These are phyloP conservation scores for Cinclus mexicanus DNA, from an alignment of 2,113 vertebrate genomes.

Conservation along the genomic window DNA sequence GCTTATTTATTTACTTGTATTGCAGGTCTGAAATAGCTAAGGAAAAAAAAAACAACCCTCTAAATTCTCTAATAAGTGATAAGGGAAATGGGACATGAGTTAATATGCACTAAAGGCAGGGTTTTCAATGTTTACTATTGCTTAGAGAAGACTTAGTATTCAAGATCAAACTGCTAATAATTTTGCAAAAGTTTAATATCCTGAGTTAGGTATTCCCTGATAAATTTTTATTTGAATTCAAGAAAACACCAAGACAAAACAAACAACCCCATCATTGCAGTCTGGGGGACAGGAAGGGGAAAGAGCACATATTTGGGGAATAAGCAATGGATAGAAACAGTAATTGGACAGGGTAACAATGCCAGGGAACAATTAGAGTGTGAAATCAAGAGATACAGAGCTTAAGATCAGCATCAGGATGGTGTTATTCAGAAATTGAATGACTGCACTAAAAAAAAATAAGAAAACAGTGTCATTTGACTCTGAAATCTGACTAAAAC, in stretches of 20 bases:
- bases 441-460: background rate
- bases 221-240: background rate
- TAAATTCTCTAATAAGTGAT: background rate
- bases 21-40: background rate
- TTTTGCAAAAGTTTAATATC: background rate
- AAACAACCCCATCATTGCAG: rapidly evolving
- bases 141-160: background rate
- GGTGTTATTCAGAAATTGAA: background rate
- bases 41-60: background rate
- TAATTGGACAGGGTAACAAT: background rate
- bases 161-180: background rate
- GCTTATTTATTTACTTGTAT: background rate
- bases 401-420: background rate
- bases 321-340: background rate
- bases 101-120: background rate
- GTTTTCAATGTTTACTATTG: background rate
- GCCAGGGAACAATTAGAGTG: background rate
- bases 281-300: background rate
- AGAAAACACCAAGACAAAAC: background rate
- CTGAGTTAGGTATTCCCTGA: background rate
- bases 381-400: background rate
- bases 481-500: background rate
- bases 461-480: background rate
- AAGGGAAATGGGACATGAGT: background rate
- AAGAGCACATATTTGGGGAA: background rate